A percentile compares a stretch with the other conserved stretches of the same genome.
Conservation (phyloP, 1,140 invertebrate species). For the Ganaspis sp. region DNA sequence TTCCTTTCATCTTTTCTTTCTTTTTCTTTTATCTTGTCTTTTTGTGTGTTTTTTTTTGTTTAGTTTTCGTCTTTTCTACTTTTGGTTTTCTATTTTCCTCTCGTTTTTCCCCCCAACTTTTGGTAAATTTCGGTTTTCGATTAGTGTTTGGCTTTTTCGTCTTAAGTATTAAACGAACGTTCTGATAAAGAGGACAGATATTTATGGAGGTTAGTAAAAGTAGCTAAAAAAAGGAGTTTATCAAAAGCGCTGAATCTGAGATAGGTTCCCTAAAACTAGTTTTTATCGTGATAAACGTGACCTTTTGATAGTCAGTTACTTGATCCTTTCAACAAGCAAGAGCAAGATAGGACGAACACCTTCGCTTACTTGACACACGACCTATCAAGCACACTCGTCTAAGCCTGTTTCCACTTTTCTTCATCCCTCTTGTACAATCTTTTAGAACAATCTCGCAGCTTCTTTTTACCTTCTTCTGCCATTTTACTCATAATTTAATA, state of each 20-base stretch:
- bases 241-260: not conserved
- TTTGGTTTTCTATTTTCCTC: too few species aligned
- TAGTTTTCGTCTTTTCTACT: too few species aligned
- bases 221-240: not conserved
- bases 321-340: constrained; percentile 16
- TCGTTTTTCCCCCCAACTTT: too few species aligned
- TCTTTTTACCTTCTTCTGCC: not conserved
- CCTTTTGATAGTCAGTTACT: constrained; percentile 14
- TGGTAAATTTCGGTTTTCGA: too few species aligned
- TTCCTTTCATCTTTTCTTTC: too few species aligned
- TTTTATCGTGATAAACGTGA: constrained; percentile 24
- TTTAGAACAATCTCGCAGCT: not conserved
- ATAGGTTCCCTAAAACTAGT: not conserved
- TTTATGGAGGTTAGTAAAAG: not conserved
- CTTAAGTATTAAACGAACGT: not conserved
- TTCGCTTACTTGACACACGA: constrained; percentile 13
- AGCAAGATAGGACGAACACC: not conserved
- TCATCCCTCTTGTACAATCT: constrained; percentile 3
- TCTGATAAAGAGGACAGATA: not conserved
- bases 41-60: too few species aligned
- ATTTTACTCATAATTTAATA: too few species aligned
- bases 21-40: too few species aligned
- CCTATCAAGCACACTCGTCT: not conserved
- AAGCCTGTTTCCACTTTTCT: constrained; percentile 17
- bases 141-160: too few species aligned